Evolutionary conservation across 1,140 invertebrate genomes (phyloP).

Genomic region (Drosophila athabasca): DNA sequence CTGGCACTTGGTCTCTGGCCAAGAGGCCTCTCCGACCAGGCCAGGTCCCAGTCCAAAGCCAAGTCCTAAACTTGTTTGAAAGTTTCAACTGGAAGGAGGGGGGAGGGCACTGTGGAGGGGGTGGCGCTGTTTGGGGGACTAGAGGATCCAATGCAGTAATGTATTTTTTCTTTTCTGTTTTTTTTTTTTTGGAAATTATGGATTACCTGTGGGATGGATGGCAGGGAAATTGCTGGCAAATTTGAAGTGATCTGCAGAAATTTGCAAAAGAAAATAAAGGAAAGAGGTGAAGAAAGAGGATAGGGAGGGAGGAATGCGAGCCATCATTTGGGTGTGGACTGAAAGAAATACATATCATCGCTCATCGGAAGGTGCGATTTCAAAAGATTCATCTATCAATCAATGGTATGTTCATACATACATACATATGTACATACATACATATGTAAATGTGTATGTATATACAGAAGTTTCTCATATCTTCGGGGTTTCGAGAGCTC

Average conservation of each 20-base stretch:
- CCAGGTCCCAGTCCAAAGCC: constrained; percentile 24
- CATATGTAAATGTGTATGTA: no score
- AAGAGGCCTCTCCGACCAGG: constrained; percentile 41
- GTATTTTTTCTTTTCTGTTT: constrained; percentile 11
- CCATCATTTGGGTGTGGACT: no score
- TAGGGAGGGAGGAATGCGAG: no score
- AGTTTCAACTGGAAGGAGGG: constrained; percentile 64
- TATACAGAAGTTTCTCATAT: no score
- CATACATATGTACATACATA: no score
- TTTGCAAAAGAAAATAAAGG: background rate
- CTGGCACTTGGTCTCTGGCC: no score
- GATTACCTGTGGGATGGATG: constrained; percentile 30
- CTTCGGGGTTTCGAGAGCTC: no score
- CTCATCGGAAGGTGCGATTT: no score
- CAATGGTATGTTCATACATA: no score
- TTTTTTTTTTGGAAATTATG: constrained; percentile 64
- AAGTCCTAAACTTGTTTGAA: constrained; percentile 75
- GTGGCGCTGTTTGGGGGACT: background rate
- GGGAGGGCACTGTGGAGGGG: background rate
- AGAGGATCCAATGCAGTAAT: constrained; percentile 35
- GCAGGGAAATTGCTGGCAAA: constrained; percentile 30
- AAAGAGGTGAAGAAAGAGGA: background rate
- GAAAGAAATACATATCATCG: no score
- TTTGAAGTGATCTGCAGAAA: constrained; percentile 9
- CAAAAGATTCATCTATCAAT: no score